Evolutionary conservation across 2,888 invertebrate species (phyloP).

Genomic region (Polyommatus iphigenia): DNA sequence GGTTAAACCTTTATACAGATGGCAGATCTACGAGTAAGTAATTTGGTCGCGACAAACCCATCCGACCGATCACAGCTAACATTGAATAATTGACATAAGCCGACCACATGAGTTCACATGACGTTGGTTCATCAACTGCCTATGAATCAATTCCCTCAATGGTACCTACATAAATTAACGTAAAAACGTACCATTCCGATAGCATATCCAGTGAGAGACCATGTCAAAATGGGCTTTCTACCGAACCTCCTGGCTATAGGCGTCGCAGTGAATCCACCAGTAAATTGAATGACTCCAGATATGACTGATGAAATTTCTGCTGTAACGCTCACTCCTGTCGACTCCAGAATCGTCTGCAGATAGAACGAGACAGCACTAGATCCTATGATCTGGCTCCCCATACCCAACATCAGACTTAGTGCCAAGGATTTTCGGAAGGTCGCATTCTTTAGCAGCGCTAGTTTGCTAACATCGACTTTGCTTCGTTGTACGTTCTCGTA

Average conservation of each 20-base stretch:
- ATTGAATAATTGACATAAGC: no score
- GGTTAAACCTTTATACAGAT: not conserved
- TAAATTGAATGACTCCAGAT: conserved; percentile 55
- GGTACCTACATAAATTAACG: not conserved
- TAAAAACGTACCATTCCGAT: conserved; percentile 46
- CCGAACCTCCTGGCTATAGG: conserved; percentile 52
- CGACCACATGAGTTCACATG: no score
- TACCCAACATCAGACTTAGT: conserved; percentile 41
- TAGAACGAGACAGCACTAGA: conserved; percentile 55
- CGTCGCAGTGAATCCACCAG: conserved; percentile 51
- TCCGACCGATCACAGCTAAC: no score
- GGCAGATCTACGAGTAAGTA: no score
- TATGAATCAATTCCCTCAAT: no score
- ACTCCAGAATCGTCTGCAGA: conserved; percentile 55
- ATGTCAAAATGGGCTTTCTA: conserved; percentile 47
- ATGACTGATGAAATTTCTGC: conserved; percentile 53
- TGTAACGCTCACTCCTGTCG: conserved; percentile 50
- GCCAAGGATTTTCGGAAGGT: conserved; percentile 44
- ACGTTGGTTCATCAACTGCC: no score
- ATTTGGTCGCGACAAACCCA: no score
- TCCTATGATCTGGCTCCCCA: conserved; percentile 47
- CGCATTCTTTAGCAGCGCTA: conserved; percentile 43
- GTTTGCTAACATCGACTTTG: conserved; percentile 35
- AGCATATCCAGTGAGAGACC: conserved; percentile 44
- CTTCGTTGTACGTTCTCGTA: conserved; percentile 43